Evolutionary conservation across 2,888 invertebrate species (phyloP).

Genomic region (Andrena hattorfiana): DNA sequence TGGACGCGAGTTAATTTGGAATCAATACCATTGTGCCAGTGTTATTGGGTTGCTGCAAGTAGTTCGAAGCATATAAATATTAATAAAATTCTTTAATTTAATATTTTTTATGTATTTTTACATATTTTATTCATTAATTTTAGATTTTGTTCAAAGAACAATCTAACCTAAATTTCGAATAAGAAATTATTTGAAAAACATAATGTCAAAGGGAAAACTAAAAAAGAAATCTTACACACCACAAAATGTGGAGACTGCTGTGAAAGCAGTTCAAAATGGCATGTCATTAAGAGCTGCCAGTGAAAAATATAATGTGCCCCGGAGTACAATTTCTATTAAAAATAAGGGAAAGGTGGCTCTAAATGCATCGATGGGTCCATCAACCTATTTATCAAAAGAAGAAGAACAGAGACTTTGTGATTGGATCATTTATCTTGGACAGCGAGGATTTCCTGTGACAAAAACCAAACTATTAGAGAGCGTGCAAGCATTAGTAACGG

Average conservation of each 20-base stretch:
- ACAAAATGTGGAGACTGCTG: neutral
- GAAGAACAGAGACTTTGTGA: neutral
- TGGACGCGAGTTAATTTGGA: too few relatives aligned
- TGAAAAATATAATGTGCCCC: neutral
- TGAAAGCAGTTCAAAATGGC: neutral
- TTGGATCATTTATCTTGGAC: neutral
- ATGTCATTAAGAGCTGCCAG: neutral
- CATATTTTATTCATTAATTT: too few relatives aligned
- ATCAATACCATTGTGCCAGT: too few relatives aligned
- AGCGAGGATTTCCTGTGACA: neutral
- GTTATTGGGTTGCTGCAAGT: too few relatives aligned
- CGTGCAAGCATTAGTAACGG: neutral
- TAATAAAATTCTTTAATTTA: too few relatives aligned
- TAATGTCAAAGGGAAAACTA: too few relatives aligned
- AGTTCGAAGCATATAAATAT: too few relatives aligned
- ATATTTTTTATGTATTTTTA: too few relatives aligned
- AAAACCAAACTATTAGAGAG: neutral
- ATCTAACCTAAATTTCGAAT: too few relatives aligned
- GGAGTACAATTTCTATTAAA: neutral
- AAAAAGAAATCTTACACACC: neutral
- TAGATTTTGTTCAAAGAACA: too few relatives aligned
- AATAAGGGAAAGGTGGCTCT: neutral
- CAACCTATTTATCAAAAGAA: neutral
- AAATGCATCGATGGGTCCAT: neutral
- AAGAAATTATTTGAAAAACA: too few relatives aligned